Evolutionary conservation across 2,113 vertebrate species (phyloP).

Genomic region (Scophthalmus maximus): DNA sequence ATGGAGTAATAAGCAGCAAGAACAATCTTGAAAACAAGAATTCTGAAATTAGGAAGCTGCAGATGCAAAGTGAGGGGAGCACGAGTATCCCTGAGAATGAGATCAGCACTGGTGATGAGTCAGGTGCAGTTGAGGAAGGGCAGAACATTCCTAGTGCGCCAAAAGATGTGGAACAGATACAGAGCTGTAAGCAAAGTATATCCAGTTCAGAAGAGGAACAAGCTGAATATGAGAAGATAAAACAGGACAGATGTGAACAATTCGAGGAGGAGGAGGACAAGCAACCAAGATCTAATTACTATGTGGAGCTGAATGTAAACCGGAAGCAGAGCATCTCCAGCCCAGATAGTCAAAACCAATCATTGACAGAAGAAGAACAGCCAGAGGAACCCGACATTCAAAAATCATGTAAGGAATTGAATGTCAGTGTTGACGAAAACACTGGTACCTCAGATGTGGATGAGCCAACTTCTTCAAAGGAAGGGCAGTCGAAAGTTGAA

Average conservation of each 20-base stretch:
- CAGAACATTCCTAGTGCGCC: slow-evolving; percentile 22
- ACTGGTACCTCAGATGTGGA: slow-evolving; percentile 31
- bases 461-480: slow-evolving; percentile 45
- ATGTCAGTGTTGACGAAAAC: slow-evolving; percentile 28
- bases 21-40: slow-evolving; percentile 13
- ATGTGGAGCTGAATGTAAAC: slow-evolving; percentile 36
- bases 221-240: slow-evolving; percentile 8
- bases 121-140: slow-evolving; percentile 17
- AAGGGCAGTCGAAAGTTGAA: slow-evolving; percentile 27
- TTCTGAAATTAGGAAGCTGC: background rate
- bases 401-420: background rate
- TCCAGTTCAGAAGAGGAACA: slow-evolving; percentile 24
- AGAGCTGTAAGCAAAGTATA: slow-evolving; percentile 11
- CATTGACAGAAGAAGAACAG: slow-evolving; percentile 41
- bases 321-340: background rate
- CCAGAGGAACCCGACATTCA: background rate
- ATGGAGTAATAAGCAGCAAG: background rate
- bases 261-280: slow-evolving; percentile 17
- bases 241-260: background rate
- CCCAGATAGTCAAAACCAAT: slow-evolving; percentile 6
- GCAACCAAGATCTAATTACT: background rate
- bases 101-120: background rate
- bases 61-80: slow-evolving; percentile 12
- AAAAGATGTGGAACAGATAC: slow-evolving; percentile 41
- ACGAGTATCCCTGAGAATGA: background rate